A percentile compares a stretch with the other conserved stretches of the same genome.
These are phyloP conservation scores for Psittacula derbiana DNA, from an alignment of 2,797 vertebrate species.

Conservation along the genomic window DNA sequence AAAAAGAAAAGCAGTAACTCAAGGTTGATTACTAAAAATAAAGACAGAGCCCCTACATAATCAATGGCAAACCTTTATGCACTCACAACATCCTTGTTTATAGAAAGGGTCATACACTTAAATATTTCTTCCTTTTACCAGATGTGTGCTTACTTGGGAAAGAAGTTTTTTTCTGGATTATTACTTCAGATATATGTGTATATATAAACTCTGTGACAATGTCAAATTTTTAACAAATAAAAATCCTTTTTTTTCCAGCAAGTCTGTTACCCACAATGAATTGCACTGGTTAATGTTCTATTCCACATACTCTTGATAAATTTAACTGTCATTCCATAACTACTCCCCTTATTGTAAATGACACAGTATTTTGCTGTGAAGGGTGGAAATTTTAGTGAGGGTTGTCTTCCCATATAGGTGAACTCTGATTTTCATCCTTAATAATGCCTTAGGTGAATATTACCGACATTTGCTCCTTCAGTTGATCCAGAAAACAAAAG, in stretches of 20 bases:
- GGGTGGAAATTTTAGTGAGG: background rate
- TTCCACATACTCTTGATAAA: background rate
- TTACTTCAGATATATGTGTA: background rate
- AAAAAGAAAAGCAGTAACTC: background rate
- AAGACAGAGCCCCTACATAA: background rate
- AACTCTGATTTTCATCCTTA: background rate
- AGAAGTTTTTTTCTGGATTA: background rate
- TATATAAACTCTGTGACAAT: background rate
- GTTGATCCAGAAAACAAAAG: background rate
- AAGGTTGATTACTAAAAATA: background rate
- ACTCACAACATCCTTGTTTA: background rate
- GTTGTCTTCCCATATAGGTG: background rate
- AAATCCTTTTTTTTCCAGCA: background rate
- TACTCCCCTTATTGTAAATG: background rate
- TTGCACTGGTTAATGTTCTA: background rate
- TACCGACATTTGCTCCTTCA: background rate
- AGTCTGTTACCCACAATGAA: background rate
- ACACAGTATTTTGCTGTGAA: background rate
- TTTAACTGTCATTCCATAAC: background rate
- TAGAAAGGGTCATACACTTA: background rate
- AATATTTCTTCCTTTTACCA: slow-evolving; percentile 25
- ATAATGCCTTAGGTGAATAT: background rate
- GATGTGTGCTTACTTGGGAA: background rate
- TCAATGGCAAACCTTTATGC: background rate
- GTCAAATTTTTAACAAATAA: background rate